Evolutionary conservation across 2,888 invertebrate genomes (phyloP), one percentile per base, ranked within the genome.

Genomic region (Nesidiocoris tenuis): DNA sequence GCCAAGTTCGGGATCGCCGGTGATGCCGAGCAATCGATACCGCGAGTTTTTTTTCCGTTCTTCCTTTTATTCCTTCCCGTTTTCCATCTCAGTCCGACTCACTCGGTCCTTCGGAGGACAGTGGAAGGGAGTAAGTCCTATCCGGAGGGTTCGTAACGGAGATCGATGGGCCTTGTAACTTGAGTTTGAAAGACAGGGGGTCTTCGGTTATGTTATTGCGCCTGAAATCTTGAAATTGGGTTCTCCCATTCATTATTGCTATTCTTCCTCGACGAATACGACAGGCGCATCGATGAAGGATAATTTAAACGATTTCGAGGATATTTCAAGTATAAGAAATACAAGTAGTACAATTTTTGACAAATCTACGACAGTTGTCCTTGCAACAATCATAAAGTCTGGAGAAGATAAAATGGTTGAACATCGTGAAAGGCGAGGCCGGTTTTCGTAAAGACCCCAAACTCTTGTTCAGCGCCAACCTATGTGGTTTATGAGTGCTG

Each of bases 1-100:
- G 39, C 39, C 39, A 59, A 18, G n/a, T 59, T 59, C n/a, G 59
- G 59, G n/a, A n/a, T 59, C 59, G 5, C n/a, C 59, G 17, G 59
- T 59, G 59, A 59, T 59, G 59, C 59, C 39, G 39, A 59, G 59
- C 59, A 59, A 59, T 59, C 59, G 3, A 59, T 59, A 59, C 59
- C 19, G 59, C n/a, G 17, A 18, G 59, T 39, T 61, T 61, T 56
- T 56, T 61, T 2, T 5, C 19, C 21, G 2, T 19, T 61, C 18
- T 61, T 61, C 61, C n/a, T 61, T 21, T 21, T 61, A 2, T 61
- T 21, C 18, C 59, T 59, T 12, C 61, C 61, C 12, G 16, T 61
- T 61, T 61, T 18, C 21, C 18, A 16, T 61, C 61, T 61, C 61
- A 16, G 18, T 61, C 21, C 18, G 61, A 7, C 39, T 39, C 39